A percentile compares a stretch with the other conserved stretches of the same genome.
Evolutionary conservation across 2,888 invertebrate genomes (phyloP).

Genomic region (Metallyticus violacea): DNA sequence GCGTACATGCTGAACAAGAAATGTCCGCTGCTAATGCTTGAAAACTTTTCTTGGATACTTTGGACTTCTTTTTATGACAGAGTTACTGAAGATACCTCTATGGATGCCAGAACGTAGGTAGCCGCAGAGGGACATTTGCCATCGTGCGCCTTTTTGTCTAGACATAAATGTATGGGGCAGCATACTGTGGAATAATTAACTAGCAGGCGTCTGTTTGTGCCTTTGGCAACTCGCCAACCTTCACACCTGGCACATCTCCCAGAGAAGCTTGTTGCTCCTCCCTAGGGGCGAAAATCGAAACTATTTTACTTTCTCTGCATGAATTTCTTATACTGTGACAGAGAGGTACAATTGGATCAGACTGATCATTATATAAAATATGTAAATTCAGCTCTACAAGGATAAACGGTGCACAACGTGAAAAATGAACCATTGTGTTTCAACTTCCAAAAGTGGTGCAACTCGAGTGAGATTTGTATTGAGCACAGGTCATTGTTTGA

Average conservation of each 20-base stretch:
- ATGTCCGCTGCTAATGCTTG: too few relatives aligned
- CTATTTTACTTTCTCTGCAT: background rate
- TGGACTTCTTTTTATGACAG: background rate
- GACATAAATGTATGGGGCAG: background rate
- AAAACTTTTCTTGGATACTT: too few relatives aligned
- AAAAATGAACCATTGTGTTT: too few relatives aligned
- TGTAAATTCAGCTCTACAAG: too few relatives aligned
- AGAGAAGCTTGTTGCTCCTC: background rate
- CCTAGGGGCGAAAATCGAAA: background rate
- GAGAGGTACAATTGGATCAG: too few relatives aligned
- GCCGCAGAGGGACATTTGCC: background rate
- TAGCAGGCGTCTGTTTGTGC: background rate
- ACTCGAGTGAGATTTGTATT: too few relatives aligned
- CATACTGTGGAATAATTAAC: background rate
- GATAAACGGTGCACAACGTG: too few relatives aligned
- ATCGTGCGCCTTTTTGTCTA: background rate
- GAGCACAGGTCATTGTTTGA: too few relatives aligned
- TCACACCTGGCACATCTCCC: background rate
- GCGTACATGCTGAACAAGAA: background rate
- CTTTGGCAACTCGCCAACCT: background rate
- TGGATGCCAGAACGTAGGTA: too few relatives aligned
- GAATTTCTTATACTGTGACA: background rate
- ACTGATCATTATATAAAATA: too few relatives aligned
- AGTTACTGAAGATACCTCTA: background rate
- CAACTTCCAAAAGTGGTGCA: too few relatives aligned